Percentiles rank a stretch among this genome's conserved stretches.
phyloP scores from a whole-genome alignment of 2,888 invertebrate genomes.

The Seira ritae region DNA sequence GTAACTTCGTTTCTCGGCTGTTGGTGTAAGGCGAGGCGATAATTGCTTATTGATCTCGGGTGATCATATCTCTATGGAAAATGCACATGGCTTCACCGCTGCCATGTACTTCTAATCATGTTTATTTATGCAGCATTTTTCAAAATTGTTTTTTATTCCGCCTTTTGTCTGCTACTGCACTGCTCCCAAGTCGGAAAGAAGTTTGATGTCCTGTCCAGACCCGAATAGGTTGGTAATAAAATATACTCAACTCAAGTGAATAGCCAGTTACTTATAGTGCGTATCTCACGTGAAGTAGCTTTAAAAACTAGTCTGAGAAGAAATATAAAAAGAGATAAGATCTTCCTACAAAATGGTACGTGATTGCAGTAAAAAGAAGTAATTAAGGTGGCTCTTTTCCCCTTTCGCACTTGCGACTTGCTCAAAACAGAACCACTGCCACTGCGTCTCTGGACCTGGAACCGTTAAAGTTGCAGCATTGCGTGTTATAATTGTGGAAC shows the following conservation, averaged over 20 bases:
- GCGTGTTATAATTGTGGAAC: too few species aligned
- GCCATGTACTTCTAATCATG: not conserved
- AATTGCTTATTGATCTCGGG: slow-evolving; percentile 8
- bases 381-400: not conserved
- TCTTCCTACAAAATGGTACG: not conserved
- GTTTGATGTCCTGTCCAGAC: not conserved
- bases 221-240: not conserved
- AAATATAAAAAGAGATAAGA: not conserved
- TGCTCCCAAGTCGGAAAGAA: too few species aligned
- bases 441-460: too few species aligned
- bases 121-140: not conserved
- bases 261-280: not conserved
- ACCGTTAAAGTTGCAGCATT: not conserved
- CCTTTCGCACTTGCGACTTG: not conserved
- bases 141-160: slow-evolving; percentile 1
- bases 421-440: not conserved
- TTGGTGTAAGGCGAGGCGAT: not conserved
- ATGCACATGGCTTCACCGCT: not conserved
- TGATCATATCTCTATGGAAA: not conserved
- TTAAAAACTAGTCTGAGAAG: not conserved
- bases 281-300: not conserved
- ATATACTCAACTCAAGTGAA: not conserved
- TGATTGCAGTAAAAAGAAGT: slow-evolving; percentile 8
- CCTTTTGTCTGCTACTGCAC: not conserved
- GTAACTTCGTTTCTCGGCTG: not conserved